phyloP scores from a whole-genome alignment of 2,797 vertebrate genomes.

The Leptoclinus maculatus region DNA sequence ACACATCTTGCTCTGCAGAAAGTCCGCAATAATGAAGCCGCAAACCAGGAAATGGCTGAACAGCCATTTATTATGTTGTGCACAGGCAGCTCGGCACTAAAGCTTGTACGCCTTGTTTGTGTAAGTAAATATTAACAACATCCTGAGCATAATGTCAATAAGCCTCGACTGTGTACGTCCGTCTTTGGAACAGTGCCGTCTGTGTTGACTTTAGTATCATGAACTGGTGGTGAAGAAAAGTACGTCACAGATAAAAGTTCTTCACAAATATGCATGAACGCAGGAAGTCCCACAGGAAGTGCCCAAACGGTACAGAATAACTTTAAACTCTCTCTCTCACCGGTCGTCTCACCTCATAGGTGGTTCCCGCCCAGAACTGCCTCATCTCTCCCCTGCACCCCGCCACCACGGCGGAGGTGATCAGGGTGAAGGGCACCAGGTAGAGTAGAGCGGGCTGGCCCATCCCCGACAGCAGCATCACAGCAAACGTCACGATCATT shows the following conservation, averaged over 20 bases:
- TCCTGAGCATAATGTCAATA: background rate
- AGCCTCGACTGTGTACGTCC: background rate
- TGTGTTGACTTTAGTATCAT: background rate
- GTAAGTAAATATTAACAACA: constrained; percentile 8
- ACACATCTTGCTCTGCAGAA: background rate
- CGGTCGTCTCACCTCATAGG: constrained; percentile 88
- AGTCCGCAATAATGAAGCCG: background rate
- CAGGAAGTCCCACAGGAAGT: background rate
- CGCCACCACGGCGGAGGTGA: constrained; percentile 88
- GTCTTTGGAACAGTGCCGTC: background rate
- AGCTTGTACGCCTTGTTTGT: background rate
- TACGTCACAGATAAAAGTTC: background rate
- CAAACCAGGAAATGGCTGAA: background rate
- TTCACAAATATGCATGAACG: background rate
- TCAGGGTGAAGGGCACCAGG: constrained; percentile 93
- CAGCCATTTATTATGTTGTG: constrained; percentile 3
- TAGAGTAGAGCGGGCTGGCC: constrained; percentile 97
- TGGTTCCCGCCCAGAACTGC: constrained; percentile 93
- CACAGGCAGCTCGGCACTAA: background rate
- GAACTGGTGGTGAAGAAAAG: background rate
- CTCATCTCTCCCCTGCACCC: constrained; percentile 89
- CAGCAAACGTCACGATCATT: constrained; percentile 90
- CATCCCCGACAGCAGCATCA: constrained; percentile 90
- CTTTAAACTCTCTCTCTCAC: background rate
- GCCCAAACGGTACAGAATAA: background rate